Base-by-base conservation (phyloP, 2,797 vertebrate genomes). In the Chanos chanos region DNA sequence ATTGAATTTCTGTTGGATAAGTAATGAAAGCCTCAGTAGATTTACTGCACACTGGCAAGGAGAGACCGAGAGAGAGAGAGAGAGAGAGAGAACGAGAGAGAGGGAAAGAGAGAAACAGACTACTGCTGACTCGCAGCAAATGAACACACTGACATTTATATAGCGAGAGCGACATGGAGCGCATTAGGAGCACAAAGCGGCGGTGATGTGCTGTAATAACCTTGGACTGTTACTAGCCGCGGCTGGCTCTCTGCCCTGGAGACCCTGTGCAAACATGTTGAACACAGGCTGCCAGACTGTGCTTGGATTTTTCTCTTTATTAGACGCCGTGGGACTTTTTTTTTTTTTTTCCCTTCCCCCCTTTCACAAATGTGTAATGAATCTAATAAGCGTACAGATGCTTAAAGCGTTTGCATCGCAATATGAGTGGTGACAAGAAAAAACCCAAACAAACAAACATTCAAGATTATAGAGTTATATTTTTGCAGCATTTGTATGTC, bases 161-260 rank as follows among this genome's bases (percentile, higher is more conserved):
- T 64, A 72, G 61, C 40, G 48, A 33, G 33, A 58, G 48, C 45
- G 61, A 68, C 43, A 54, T 28, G 28, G 61, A 48, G 56, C 22
- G 50, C 65, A 64, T 68, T 69, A 65, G 57, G 69, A 73, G 58
- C 61, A 64, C 67, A 54, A 56, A 67, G 59, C 61, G 71, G 33
- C 57, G 33, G 40, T 66, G 63, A 66, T 61, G 68, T 57, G 63
- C 63, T 51, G 52, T 52, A 24, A 40, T 19, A 57, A 70, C 68
- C 62, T 52, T 70, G 62, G 63, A 40, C 51, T 50, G 51, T 65
- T 66, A 66, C 70, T 55, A 65, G 37, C 56, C 37, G 30, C 50
- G 63, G 39, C 62, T 66, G 64, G 57, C 44, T 36, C n/a, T 34
- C 24, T 40, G 61, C 62, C 22, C 58, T 50, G 33, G 39, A 64